phyloP scores from a whole-genome alignment of 2,113 vertebrate species.

The Limnothrissa miodon region DNA sequence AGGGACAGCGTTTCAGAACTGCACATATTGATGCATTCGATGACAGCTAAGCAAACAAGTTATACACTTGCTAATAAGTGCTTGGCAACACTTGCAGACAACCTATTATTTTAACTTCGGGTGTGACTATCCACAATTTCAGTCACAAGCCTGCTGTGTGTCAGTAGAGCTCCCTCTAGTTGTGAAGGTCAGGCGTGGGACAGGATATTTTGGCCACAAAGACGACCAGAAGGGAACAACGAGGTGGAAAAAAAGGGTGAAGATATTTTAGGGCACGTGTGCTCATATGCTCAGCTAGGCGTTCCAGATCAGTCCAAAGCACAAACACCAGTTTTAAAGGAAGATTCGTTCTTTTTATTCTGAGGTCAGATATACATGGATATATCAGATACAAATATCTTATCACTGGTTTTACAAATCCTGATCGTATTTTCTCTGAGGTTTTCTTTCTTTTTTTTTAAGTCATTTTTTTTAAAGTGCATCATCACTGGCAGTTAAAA shows the following conservation, averaged over 20 bases:
- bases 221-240: not conserved
- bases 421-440: not conserved
- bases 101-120: not conserved
- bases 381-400: not conserved
- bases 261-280: not conserved
- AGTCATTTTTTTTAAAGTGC: not conserved
- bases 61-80: not conserved
- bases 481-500: slow-evolving; percentile 6
- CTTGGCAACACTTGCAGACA: not conserved
- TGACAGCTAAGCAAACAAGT: not conserved
- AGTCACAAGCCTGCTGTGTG: not conserved
- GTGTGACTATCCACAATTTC: not conserved
- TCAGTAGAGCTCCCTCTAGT: not conserved
- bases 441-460: not conserved
- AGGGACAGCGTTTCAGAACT: not conserved
- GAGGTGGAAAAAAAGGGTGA: slow-evolving; percentile 12
- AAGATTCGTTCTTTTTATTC: not conserved
- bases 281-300: not conserved
- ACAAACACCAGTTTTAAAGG: not conserved
- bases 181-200: not conserved
- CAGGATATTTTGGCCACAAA: not conserved
- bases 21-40: not conserved
- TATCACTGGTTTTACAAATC: not conserved
- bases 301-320: not conserved
- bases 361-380: not conserved